phyloP scores from a whole-genome alignment of 2,113 vertebrate species.

The Rhea pennata region DNA sequence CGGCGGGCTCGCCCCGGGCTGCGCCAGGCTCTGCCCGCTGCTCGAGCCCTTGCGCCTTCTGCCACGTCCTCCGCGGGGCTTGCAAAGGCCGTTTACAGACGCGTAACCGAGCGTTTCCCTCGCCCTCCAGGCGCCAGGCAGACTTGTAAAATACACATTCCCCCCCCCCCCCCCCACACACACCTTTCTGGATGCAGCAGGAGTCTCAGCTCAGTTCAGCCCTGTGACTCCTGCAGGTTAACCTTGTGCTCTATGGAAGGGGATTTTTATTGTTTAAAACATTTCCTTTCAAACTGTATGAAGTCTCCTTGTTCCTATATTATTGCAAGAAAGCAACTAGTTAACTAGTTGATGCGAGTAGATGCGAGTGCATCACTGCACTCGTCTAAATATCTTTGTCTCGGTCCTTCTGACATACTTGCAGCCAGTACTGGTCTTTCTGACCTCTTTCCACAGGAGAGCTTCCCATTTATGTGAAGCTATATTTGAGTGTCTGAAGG shows the following conservation, averaged over 20 bases:
- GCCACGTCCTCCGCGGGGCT: neutral
- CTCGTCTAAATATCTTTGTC: too few relatives aligned
- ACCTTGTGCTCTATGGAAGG: neutral
- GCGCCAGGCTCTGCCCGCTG: too few relatives aligned
- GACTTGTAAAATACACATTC: neutral
- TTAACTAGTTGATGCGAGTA: too few relatives aligned
- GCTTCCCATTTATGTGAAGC: neutral
- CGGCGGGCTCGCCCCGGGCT: too few relatives aligned
- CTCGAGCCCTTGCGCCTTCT: neutral
- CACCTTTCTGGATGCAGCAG: neutral
- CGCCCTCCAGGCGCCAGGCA: accelerated
- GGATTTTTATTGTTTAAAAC: neutral
- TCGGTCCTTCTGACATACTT: too few relatives aligned
- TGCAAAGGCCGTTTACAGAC: neutral
- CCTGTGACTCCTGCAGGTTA: neutral
- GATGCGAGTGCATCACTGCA: too few relatives aligned
- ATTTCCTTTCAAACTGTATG: neutral
- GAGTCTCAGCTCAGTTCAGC: neutral
- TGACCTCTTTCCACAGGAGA: neutral
- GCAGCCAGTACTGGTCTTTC: neutral
- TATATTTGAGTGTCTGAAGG: neutral
- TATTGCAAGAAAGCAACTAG: neutral
- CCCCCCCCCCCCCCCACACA: too few relatives aligned
- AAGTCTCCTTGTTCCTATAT: neutral
- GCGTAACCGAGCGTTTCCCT: neutral